Base-by-base conservation (phyloP, 2,888 invertebrate genomes). In the Heliconius ethilla region DNA sequence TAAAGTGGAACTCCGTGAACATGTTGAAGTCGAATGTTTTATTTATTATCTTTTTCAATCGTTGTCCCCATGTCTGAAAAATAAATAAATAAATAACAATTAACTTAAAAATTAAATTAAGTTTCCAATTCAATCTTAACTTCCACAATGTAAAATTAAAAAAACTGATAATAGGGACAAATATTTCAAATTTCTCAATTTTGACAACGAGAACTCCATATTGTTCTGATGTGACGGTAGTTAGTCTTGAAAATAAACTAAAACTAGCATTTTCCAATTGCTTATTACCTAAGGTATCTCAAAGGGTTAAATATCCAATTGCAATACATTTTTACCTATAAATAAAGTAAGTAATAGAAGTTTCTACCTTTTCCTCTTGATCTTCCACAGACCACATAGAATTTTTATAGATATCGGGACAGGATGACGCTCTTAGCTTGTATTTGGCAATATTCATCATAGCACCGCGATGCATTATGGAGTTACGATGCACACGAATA, bases 321-420 rank as follows among this genome's bases (percentile, higher is more conserved):
- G n/a, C 59, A 59, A n/a, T 10, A 9, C 0, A 6, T 18, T 6
- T 51, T 51, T 59, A 59, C n/a, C n/a, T n/a, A 59, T 59, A 3
- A 59, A 59, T n/a, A n/a, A 59, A 59, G 59, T 59, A n/a, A 51
- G 18, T 51, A 22, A 51, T 59, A 59, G 1, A 11, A 59, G n/a
- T n/a, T 3, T 27, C 11, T 63, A 91, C 89, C 89, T 92, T 93
- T 90, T 97, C 97, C 81, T 96, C 95, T 84, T 97, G 96, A 84
- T 96, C 96, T 78, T 97, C 97, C 82, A 98, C 94, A 1, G 97
- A 97, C 86, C 97, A 97, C 97, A 98, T 97, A 7, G 97, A 98
- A 88, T 97, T 97, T 82, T 96, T 95, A 87, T 97, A 98, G 86
- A 99, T 98, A 90, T 99, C 97, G 0, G 99, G 99, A 88, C 98